Base-by-base conservation (phyloP, 37 sponge, comb jelly and placozoan species). In the Chondrosia reniformis region DNA sequence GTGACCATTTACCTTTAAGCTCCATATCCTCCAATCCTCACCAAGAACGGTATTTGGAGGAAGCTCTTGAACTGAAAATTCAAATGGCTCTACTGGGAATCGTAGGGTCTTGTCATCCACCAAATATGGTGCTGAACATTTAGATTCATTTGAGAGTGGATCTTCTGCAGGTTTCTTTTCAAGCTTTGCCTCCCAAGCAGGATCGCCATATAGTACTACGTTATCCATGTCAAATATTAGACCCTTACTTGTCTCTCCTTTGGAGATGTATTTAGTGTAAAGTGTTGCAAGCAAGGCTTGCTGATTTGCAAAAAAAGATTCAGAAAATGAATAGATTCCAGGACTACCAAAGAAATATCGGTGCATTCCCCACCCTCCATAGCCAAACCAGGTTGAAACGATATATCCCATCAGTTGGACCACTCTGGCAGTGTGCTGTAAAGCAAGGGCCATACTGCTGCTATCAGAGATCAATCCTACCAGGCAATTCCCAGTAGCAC, bases 291-390 rank as follows among this genome's bases (percentile, higher is more conserved):
- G 55, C 15, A 89, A 82, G 21, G 89, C 45, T 42, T 89, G 89
- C n/a, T 84, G 80, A 66, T 89, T 89, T 34, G 89, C 89, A 84
- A 84, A 89, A 82, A 84, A 89, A 21, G 89, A 59, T 31, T 84
- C 82, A 63, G 78, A 65, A 76, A 89, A 84, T 12, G 78, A 71
- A 57, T 45, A 63, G 8, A 15, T 19, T 22, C 89, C 89, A 30
- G 89, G 89, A 28, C 80, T 74, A n/a, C n/a, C n/a, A 54, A 84
- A 55, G 46, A 89, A 84, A 66, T 89, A 89, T 12, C 76, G 66
- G 79, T 89, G 76, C 21, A 89, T 85, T 8, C 89, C 89, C 89
- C 89, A 89, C 4, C 89, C 89, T 15, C 77, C 85, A 71, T 84
- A 89, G 12, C 89, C 89, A 71, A 76, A 89, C 89, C 85, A 84